Evolutionary conservation across 2,888 invertebrate species (phyloP).

Genomic region (Sialis lutaria): DNA sequence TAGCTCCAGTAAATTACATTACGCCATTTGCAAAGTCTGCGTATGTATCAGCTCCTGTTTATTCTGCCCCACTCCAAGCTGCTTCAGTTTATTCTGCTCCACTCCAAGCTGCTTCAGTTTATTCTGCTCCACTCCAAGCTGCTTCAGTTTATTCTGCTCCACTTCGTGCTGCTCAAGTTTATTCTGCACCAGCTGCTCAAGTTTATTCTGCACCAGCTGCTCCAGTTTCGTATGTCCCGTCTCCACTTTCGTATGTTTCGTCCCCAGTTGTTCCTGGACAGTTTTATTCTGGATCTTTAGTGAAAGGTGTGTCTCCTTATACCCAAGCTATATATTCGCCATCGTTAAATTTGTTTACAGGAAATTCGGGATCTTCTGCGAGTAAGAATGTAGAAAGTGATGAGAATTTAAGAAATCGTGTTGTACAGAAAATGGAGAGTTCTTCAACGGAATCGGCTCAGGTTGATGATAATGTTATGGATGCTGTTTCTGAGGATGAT

Average conservation of each 20-base stretch:
- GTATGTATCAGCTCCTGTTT: constrained; percentile 10
- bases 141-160: constrained; percentile 9
- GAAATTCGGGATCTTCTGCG: too few relatives aligned
- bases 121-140: constrained; percentile 11
- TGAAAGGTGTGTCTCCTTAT: too few relatives aligned
- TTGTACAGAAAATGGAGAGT: too few relatives aligned
- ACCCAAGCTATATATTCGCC: too few relatives aligned
- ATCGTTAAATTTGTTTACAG: too few relatives aligned
- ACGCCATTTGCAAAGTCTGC: not conserved
- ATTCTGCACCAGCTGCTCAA: constrained; percentile 17
- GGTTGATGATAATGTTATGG: too few relatives aligned
- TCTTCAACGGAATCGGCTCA: too few relatives aligned
- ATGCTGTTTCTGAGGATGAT: too few relatives aligned
- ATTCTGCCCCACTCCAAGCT: constrained; percentile 10
- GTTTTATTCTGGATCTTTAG: not conserved
- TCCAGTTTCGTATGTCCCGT: constrained; percentile 9
- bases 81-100: constrained; percentile 3
- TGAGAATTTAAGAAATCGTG: too few relatives aligned
- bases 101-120: constrained; percentile 2
- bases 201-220: constrained; percentile 13
- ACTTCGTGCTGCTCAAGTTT: too few relatives aligned
- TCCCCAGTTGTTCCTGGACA: constrained; percentile 6
- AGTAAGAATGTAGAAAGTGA: too few relatives aligned
- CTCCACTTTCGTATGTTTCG: constrained; percentile 6
- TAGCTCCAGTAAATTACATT: constrained; percentile 3